Evolutionary conservation across 2,797 vertebrate genomes (phyloP), one percentile per base, ranked within the genome.

Genomic region (Poecilia gillii): DNA sequence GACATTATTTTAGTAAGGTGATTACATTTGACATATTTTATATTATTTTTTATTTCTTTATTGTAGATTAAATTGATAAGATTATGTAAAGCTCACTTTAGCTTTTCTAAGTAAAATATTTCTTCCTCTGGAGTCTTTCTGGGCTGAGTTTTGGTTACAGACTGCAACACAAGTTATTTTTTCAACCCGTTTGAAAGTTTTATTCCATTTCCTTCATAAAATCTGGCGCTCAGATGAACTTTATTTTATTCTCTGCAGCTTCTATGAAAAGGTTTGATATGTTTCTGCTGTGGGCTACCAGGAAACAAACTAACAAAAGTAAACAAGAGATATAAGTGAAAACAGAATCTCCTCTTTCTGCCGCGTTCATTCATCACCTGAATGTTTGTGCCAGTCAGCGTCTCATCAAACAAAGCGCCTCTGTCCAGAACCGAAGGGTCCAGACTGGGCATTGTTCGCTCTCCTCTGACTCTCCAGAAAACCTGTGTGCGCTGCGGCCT

Each of bases 361-460:
- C 31, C 78, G 77, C 23, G 18, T 77, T 75, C 77, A 81, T 82
- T 76, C 83, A 72, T 78, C 72, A 18, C 77, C 88, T 83, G 68
- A 36, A 45, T 14, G 23, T 16, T 28, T 46, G 41, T 45, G 68
- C 68, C 41, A 46, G 80, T 89, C 88, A 87, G 81, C 88, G 75
- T 85, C 88, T 81, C 88, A 64, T 82, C 81, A 81, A 81, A 92
- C 90, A 93, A 92, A 84, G 80, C 70, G 79, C 84, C 25, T 87
- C 53, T 85, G 78, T 76, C 76, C 78, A 85, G 78, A 91, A 83
- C 77, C 20, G 93, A 95, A 93, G 92, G 83, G 91, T 89, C 92
- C 92, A 93, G 94, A 93, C 80, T 88, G 73, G 87, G 88, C 75
- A 89, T 94, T 94, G 92, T 94, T 86, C 72, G 20, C 81, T 53